A percentile compares a stretch with the other conserved stretches of the same genome.
Conservation (phyloP, 1,140 invertebrate genomes). For the Drosophila kepulauana region DNA sequence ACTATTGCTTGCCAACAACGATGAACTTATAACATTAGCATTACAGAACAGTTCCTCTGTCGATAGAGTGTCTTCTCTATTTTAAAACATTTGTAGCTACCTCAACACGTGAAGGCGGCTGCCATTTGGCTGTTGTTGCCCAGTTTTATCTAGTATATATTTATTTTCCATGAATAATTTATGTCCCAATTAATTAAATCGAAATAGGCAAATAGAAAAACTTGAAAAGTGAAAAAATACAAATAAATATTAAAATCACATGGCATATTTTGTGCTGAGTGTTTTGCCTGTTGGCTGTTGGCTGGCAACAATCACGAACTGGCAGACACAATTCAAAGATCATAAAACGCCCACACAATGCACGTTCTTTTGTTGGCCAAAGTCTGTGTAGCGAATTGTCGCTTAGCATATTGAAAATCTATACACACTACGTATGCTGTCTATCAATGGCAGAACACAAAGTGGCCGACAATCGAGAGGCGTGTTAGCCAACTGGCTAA, state of each 20-base stretch:
- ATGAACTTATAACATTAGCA: background rate
- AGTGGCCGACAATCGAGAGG: background rate
- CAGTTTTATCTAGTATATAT: conserved; percentile 31
- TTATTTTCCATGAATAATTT: conserved; percentile 49
- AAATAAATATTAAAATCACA: conserved; percentile 43
- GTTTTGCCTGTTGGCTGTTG: conserved; percentile 40
- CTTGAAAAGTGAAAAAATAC: conserved; percentile 13
- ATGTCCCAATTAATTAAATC: conserved; percentile 67
- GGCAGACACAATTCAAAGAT: conserved; percentile 55
- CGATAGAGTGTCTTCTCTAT: background rate
- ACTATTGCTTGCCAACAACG: background rate
- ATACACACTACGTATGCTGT: background rate
- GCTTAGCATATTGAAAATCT: conserved; percentile 29
- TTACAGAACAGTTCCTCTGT: background rate
- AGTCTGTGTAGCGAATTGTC: conserved; percentile 36
- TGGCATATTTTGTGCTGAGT: conserved; percentile 49
- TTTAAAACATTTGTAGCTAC: conserved; percentile 4
- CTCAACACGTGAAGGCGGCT: conserved; percentile 15
- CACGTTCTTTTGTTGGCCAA: conserved; percentile 57
- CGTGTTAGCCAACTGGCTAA: background rate
- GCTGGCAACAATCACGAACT: conserved; percentile 64
- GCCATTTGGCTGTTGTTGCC: conserved; percentile 22
- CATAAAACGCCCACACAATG: conserved; percentile 58
- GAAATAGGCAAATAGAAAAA: conserved; percentile 58
- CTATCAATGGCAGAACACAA: conserved; percentile 11